Evolutionary conservation across 2,888 invertebrate species (phyloP), one percentile per base, ranked within the genome.

Genomic region (Callinectes sapidus): DNA sequence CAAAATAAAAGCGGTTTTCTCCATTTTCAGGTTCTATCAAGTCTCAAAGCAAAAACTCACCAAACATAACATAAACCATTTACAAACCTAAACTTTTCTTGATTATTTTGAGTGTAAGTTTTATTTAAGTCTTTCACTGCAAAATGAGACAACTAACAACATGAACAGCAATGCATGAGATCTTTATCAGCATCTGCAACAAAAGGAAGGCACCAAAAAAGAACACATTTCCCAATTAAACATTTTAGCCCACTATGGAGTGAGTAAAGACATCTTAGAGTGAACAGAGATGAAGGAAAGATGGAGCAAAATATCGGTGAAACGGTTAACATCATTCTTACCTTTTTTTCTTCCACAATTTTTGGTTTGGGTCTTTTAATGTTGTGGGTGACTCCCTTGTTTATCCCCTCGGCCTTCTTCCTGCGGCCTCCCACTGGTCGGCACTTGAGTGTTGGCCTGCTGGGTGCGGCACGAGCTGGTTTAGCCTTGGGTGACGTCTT

Each of bases 311-410:
- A n/a, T n/a, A n/a, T n/a, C n/a, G n/a, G n/a, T n/a, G n/a, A n/a
- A n/a, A n/a, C n/a, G n/a, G n/a, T n/a, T n/a, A 28, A n/a, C 13
- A 71, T 71, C 28, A 3, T 6, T 35, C 81, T 66, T 87, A 93
- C 91, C 81, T 66, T 71, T 90, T 85, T 54, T 28, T 89, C 91
- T 23, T 66, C 87, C 32, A 91, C 91, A 2, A 93, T 61, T 77
- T 94, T 94, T 48, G 42, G 81, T 35, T 66, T 94, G 0, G 94
- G 91, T 71, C 91, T 94, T 61, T 94, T 94, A 23, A 94, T 94
- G 18, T 61, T 89, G 42, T 94, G 94, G 32, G 93, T 86, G 42
- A 94, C 94, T 32, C 94, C 94, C 77, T 89, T 93, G 91, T 94
- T 94, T 28, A 94, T 90, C 28, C 88, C 87, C 1, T 39, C 90